Evolutionary conservation across 2,888 invertebrate genomes (phyloP), one percentile per base, ranked within the genome.

Genomic region (Trissoscelio sp.): DNA sequence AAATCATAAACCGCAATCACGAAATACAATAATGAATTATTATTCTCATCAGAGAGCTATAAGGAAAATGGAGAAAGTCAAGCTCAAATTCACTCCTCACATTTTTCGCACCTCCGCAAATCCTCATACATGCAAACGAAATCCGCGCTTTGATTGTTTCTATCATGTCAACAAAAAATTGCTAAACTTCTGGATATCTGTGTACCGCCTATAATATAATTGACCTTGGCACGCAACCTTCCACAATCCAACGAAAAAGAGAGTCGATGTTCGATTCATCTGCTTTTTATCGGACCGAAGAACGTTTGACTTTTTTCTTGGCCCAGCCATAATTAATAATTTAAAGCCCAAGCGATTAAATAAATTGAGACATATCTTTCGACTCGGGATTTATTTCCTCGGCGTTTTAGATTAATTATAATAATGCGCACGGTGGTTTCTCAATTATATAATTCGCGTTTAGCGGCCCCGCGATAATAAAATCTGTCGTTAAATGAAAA

Each of bases 11-110:
- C 22, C 28, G 46, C 58, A 58, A 72, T 57, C 64, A 79, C 24
- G 24, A 66, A 48, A 66, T 42, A 66, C 39, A 37, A 24, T 58
- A 51, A 69, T 58, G 37, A 62, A 60, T 74, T 24, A 62, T 62
- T 55, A 75, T 74, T 48, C 62, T 53, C 80, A 75, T 80, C 80
- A 24, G 48, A 22, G 53, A 51, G 53, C 39, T 24, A 64, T 74
- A 70, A 51, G 80, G 79, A 80, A 80, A 70, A 75, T 14, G 74
- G 74, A 80, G 80, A 80, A 80, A 80, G 80, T 75, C 48, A 62
- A 64, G 64, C 80, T 74, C 57, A 80, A 80, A 75, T 80, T 80
- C 57, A 51, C 69, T 80, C 80, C 73, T 64, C 39, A 62, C 64
- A 58, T 64, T 74, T 69, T 74, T 75, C 51, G 70, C 64, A 74